phyloP scores from a whole-genome alignment of 2,888 invertebrate species.

The Xestia xanthographa region DNA sequence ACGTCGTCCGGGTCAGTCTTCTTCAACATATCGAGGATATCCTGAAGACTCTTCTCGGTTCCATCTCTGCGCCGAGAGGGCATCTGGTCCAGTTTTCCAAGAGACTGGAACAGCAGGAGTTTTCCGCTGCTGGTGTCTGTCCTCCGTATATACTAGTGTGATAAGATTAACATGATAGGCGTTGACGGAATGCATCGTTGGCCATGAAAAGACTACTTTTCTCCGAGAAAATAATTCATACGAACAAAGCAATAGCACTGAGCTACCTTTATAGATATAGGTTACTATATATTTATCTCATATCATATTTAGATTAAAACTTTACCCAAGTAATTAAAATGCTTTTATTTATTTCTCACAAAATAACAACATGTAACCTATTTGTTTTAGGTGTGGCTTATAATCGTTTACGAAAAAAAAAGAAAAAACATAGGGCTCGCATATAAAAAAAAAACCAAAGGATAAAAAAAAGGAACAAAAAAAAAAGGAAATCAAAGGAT shows the following conservation, averaged over 20 bases:
- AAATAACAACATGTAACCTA: not conserved
- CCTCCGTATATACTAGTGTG: constrained; percentile 79
- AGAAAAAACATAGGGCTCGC: not conserved
- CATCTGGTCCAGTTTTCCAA: too few relatives aligned
- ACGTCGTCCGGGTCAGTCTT: too few relatives aligned
- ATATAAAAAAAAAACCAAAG: too few relatives aligned
- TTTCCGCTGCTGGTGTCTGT: too few relatives aligned
- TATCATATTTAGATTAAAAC: not conserved
- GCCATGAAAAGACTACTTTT: constrained; percentile 60
- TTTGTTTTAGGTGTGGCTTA: not conserved
- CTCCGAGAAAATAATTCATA: constrained; percentile 43
- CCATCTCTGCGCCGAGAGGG: too few relatives aligned
- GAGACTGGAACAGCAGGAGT: too few relatives aligned
- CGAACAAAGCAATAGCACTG: constrained; percentile 26
- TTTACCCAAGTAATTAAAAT: not conserved
- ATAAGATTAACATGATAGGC: constrained; percentile 70
- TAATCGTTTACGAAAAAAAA: not conserved
- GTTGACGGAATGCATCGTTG: constrained; percentile 47
- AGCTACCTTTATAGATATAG: not conserved
- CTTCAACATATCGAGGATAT: too few relatives aligned
- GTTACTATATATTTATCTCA: not conserved
- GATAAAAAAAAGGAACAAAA: too few relatives aligned
- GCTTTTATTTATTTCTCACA: not conserved
- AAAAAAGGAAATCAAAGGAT: too few relatives aligned
- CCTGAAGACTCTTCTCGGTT: too few relatives aligned